Base-by-base conservation (phyloP, 1,140 invertebrate species). In the Dreissena rostriformis region DNA sequence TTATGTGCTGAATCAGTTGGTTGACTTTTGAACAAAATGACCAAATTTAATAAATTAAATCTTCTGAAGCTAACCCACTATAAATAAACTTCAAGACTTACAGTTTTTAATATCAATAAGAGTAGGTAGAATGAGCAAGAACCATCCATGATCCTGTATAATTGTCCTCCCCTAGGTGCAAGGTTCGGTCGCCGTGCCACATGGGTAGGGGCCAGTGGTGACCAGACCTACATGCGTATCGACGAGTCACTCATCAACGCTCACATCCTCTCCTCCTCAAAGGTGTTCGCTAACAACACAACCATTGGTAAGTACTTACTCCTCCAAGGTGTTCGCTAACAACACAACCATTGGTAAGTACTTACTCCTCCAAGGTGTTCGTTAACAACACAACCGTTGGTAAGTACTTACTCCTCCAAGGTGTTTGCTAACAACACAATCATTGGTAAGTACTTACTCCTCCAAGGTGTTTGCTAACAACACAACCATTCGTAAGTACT, bases 161-260 rank as follows among this genome's bases (percentile, higher is more conserved):
- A 14, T 19, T 57, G 12, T 19, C 53, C 19, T 19, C 53, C 53
- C 53, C 53, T 19, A 93, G 92, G 93, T 84, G 93, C 91, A 22
- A 94, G 96, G 96, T 91, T 91, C 88, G 94, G 94, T 10, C 95
- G 97, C 87, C 95, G 97, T 90, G 98, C 98, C 0, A 98, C 97
- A 5, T 99, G 97, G 97, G 95, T 99, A 49, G 96, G 97, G 2
- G 98, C 98, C 24, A 97, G 97, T 51, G 98, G 97, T 0, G 98
- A 99, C 94, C 97, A 98, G 92, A 99, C 98, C 5, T 98, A 97
- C 89, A 94, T 99, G 22, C 97, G 98, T 93, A 96, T 98, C 61
- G 98, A 99, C 89, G 98, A 99, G 93, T 96, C 96, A 53, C 94
- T 98, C 11, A 98, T 99, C 68, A 99, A 98, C 93, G 96, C 96